These are phyloP conservation scores for Chaetorhynchus papuensis DNA, from an alignment of 2,113 vertebrate genomes.

Conservation along the genomic window DNA sequence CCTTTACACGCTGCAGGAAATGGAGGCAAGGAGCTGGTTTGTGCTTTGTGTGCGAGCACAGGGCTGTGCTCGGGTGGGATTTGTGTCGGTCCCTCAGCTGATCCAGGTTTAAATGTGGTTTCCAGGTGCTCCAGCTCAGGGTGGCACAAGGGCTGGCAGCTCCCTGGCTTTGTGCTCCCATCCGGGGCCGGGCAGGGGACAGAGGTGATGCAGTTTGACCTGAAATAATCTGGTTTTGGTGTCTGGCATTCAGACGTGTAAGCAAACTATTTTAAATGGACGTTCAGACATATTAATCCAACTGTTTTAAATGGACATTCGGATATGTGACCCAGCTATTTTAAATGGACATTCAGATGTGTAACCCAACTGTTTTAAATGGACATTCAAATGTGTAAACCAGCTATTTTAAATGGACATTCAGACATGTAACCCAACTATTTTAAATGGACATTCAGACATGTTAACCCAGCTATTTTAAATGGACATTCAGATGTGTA, in stretches of 20 bases:
- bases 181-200: neutral
- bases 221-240: neutral
- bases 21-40: neutral
- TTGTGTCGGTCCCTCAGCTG: accelerated
- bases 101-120: neutral
- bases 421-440: neutral
- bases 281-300: neutral
- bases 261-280: neutral
- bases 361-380: neutral
- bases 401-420: too few species aligned
- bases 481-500: neutral
- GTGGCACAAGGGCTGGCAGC: neutral
- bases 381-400: too few species aligned
- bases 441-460: neutral
- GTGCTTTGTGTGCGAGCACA: neutral
- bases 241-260: neutral
- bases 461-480: too few species aligned
- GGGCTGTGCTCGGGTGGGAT: neutral
- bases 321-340: neutral
- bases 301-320: neutral
- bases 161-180: neutral
- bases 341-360: neutral
- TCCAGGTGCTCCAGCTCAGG: neutral
- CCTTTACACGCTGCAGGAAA: neutral
- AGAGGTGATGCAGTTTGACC: neutral